Percentiles rank a stretch among this genome's conserved stretches.
phyloP scores from a whole-genome alignment of 1,140 invertebrate genomes.

The Conus ventricosus region DNA sequence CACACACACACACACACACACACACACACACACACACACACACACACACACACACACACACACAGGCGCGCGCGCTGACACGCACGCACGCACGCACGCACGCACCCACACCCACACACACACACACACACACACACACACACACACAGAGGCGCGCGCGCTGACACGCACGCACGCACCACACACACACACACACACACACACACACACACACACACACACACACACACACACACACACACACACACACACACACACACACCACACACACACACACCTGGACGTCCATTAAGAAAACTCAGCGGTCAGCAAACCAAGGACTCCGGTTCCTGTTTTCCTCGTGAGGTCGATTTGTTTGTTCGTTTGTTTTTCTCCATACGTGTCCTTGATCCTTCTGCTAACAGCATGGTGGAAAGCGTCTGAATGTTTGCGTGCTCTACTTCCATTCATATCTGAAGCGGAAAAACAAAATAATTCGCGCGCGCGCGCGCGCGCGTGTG shows the following conservation, averaged over 20 bases:
- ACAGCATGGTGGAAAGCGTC: too few relatives aligned
- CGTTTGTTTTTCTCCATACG: too few relatives aligned
- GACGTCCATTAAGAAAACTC: too few relatives aligned
- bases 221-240: slow-evolving; percentile 6
- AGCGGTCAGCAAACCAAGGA: too few relatives aligned
- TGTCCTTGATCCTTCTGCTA: too few relatives aligned
- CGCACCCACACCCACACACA: not conserved
- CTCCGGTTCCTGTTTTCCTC: too few relatives aligned
- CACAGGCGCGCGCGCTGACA: not conserved
- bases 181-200: not conserved
- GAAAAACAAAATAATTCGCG: too few relatives aligned
- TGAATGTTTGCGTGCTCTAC: too few relatives aligned
- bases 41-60: not conserved
- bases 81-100: not conserved
- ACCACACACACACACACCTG: not conserved
- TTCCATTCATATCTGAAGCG: too few relatives aligned
- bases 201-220: slow-evolving; percentile 2
- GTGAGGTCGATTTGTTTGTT: too few relatives aligned
- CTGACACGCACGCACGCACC: not conserved
- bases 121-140: not conserved
- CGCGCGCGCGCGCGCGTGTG: too few relatives aligned
- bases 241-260: not conserved
- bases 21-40: not conserved
- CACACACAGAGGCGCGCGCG: not conserved
- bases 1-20: slow-evolving; percentile 1